Conservation (phyloP, 2,888 invertebrate genomes). For the Tineola bisselliella region DNA sequence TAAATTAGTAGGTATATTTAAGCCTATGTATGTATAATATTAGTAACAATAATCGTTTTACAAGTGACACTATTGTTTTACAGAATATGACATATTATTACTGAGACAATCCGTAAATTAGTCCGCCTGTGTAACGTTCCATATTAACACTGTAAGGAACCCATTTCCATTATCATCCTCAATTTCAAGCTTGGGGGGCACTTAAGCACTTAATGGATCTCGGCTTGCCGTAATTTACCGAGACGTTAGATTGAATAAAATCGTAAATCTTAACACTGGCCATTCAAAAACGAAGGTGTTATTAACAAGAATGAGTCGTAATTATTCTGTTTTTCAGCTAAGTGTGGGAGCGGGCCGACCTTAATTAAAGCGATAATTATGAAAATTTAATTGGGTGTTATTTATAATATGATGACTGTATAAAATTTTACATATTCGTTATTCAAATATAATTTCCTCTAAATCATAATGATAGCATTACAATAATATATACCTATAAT, state of each 20-base stretch:
- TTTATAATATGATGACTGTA: neutral
- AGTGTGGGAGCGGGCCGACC: neutral
- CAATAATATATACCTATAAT: too few species aligned
- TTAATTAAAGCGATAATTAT: neutral
- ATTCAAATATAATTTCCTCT: too few species aligned
- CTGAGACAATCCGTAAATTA: constrained; percentile 45
- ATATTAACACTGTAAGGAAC: constrained; percentile 62
- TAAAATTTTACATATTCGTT: too few species aligned
- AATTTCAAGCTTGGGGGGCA: constrained; percentile 64
- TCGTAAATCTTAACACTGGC: constrained; percentile 61
- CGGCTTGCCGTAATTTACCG: constrained; percentile 60
- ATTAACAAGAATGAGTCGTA: constrained; percentile 52
- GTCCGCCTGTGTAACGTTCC: constrained; percentile 39
- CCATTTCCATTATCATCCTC: constrained; percentile 64
- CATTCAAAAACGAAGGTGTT: constrained; percentile 37
- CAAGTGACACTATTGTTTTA: neutral
- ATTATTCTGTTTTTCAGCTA: constrained; percentile 24
- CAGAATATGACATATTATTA: constrained; percentile 25
- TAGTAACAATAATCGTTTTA: constrained; percentile 23
- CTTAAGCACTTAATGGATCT: constrained; percentile 66
- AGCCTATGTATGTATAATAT: constrained; percentile 37
- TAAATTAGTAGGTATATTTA: too few species aligned
- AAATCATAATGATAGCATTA: too few species aligned
- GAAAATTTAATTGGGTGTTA: neutral
- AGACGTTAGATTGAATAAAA: constrained; percentile 63